Conservation (phyloP, 2,113 vertebrate species). For the Anseranas semipalmata region DNA sequence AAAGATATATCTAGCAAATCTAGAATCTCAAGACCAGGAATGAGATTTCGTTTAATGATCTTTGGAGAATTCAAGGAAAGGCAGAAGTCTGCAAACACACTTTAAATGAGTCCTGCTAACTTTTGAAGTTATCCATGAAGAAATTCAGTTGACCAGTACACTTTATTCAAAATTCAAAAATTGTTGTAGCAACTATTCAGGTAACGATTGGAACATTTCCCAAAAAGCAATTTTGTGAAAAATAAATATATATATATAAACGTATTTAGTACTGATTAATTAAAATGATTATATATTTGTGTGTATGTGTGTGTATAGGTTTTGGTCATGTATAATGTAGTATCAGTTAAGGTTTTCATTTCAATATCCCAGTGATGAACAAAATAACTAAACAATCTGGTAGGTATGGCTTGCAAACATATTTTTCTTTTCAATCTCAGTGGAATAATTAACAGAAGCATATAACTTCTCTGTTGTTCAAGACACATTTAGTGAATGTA, state of each 20-base stretch:
- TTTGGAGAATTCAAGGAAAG: neutral
- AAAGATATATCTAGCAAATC: neutral
- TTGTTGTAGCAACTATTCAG: neutral
- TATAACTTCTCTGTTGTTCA: neutral
- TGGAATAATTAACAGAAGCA: neutral
- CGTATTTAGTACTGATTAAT: neutral
- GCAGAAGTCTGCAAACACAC: neutral
- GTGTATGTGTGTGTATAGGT: accelerated
- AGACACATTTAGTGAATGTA: conserved; percentile 8
- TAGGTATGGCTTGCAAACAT: neutral
- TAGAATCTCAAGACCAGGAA: neutral
- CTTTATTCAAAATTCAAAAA: neutral
- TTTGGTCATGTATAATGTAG: neutral
- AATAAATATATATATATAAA: neutral
- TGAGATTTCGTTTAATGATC: neutral
- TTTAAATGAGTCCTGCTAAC: neutral
- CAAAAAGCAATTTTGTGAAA: neutral
- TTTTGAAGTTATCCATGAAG: neutral
- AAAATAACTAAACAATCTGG: neutral
- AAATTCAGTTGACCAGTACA: neutral
- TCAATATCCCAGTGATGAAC: neutral
- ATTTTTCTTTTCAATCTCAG: neutral
- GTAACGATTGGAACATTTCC: neutral
- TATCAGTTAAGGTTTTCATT: neutral
- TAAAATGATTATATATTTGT: neutral